Evolutionary conservation across 2,888 invertebrate species (phyloP).

Genomic region (Synanthedon vespiformis): DNA sequence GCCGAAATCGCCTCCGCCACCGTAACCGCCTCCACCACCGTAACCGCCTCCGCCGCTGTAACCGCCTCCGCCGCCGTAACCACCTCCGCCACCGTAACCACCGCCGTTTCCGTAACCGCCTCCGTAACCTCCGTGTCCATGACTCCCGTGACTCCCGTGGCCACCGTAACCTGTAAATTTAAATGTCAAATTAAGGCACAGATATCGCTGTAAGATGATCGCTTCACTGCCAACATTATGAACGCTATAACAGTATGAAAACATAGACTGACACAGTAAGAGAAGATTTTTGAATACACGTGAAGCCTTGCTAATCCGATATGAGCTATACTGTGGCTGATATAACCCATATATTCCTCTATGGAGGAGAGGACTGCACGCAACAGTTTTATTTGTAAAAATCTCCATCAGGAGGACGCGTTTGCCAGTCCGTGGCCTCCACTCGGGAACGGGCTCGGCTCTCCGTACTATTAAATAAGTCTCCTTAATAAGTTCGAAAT

Average conservation of each 20-base stretch:
- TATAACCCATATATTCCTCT: too few species aligned
- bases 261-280: too few species aligned
- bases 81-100: constrained; percentile 12
- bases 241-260: too few species aligned
- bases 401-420: too few species aligned
- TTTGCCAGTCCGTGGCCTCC: too few species aligned
- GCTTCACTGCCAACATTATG: constrained; percentile 12
- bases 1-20: constrained; percentile 11
- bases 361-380: too few species aligned
- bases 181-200: constrained; percentile 2
- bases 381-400: too few species aligned
- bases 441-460: too few species aligned
- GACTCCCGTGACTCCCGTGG: constrained; percentile 4
- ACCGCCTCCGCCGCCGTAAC: constrained; percentile 11
- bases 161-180: constrained; percentile 2
- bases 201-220: constrained; percentile 8
- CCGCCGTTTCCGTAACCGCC: constrained; percentile 11
- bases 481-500: background rate
- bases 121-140: constrained; percentile 7
- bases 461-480: too few species aligned
- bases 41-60: constrained; percentile 14
- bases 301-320: too few species aligned
- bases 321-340: too few species aligned
- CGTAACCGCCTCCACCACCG: constrained; percentile 12
- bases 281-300: too few species aligned